These are phyloP conservation scores for Eupsilia transversa DNA, from an alignment of 2,888 invertebrate species.

Conservation along the genomic window DNA sequence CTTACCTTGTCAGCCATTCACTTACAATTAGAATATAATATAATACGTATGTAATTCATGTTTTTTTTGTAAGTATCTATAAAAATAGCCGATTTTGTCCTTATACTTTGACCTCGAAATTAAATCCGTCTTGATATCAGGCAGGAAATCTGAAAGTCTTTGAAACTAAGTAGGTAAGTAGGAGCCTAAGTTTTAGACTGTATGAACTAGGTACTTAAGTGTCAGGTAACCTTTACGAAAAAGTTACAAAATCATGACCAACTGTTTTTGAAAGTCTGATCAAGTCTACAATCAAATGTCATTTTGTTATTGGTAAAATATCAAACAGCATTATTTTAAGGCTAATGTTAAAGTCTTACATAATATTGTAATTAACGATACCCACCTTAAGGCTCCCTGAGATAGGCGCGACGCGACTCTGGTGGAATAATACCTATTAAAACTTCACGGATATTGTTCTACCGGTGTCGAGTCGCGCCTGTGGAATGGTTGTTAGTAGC, in stretches of 20 bases:
- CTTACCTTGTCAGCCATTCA: constrained; percentile 75
- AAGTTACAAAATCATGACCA: neutral
- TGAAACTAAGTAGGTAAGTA: constrained; percentile 1
- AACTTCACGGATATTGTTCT: neutral
- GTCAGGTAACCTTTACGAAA: constrained; percentile 34
- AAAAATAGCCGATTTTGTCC: constrained; percentile 21
- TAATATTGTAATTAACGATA: no score
- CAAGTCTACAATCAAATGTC: constrained; percentile 13
- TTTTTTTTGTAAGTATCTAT: constrained; percentile 29
- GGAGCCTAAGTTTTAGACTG: neutral
- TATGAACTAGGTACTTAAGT: constrained; percentile 4
- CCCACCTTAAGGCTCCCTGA: neutral
- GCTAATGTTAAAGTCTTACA: no score
- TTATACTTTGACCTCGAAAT: constrained; percentile 43
- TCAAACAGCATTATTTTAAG: constrained; percentile 6
- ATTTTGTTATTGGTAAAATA: neutral
- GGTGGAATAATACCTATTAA: neutral
- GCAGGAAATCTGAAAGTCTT: constrained; percentile 32
- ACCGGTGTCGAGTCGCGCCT: neutral
- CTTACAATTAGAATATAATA: constrained; percentile 60
- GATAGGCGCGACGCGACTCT: neutral
- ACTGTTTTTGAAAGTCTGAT: constrained; percentile 23
- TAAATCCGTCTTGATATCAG: constrained; percentile 49
- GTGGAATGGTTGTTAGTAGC: neutral
- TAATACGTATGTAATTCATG: constrained; percentile 53